Evolutionary conservation across 2,888 invertebrate species (phyloP).

Genomic region (Bruchidius siliquastri): DNA sequence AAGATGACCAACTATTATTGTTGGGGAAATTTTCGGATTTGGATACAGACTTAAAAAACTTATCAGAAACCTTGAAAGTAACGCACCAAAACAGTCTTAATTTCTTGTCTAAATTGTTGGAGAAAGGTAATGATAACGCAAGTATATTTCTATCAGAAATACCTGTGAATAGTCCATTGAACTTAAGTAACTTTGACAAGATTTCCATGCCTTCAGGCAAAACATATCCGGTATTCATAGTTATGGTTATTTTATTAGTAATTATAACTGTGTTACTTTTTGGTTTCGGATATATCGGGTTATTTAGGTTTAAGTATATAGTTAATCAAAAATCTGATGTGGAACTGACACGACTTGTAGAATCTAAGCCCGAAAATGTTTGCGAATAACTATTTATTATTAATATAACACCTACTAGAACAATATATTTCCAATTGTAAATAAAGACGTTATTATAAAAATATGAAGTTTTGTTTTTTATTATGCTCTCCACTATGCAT

Average conservation of each 20-base stretch:
- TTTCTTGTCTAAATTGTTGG: neutral
- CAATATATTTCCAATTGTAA: no score
- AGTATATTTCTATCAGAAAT: neutral
- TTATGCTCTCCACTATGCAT: no score
- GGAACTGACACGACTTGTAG: neutral
- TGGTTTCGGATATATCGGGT: neutral
- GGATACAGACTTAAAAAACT: neutral
- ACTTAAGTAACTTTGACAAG: neutral
- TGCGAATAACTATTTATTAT: neutral
- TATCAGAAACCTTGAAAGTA: neutral
- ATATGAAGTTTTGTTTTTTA: no score
- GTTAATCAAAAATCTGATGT: neutral
- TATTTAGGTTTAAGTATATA: neutral
- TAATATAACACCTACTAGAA: no score
- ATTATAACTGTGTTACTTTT: neutral
- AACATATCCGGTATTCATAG: neutral
- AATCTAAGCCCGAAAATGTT: neutral
- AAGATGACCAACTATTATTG: neutral
- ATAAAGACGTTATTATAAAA: no score
- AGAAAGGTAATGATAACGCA: neutral
- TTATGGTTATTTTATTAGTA: neutral
- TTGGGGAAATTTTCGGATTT: neutral
- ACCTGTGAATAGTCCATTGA: neutral
- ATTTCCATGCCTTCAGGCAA: neutral
- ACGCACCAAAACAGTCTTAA: neutral